phyloP scores from a whole-genome alignment of 1,140 invertebrate genomes.

The Caenorhabditis elegans region DNA sequence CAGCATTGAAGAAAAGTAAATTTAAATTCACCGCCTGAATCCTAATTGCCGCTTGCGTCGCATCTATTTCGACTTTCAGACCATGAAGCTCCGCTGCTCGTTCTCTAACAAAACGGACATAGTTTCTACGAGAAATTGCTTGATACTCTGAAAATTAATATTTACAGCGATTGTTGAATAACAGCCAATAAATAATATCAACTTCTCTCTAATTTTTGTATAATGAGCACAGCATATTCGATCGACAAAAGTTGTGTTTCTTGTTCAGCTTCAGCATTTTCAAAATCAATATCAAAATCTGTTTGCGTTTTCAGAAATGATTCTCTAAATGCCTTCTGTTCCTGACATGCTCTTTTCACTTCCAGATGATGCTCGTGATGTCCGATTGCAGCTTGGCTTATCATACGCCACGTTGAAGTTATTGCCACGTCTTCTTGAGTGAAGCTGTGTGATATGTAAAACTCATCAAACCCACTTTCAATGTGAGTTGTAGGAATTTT shows the following conservation, averaged over 20 bases:
- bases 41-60: not conserved
- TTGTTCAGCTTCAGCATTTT: not conserved
- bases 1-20: no score
- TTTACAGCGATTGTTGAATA: no score
- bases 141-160: not conserved
- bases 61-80: not conserved
- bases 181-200: no score
- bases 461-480: not conserved
- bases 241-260: not conserved
- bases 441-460: not conserved
- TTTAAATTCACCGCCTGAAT: not conserved
- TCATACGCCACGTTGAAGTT: not conserved
- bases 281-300: constrained; percentile 12
- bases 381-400: not conserved
- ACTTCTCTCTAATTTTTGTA: constrained; percentile 18
- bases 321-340: constrained; percentile 8
- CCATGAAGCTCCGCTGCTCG: not conserved
- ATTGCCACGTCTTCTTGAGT: not conserved
- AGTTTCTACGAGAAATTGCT: not conserved
- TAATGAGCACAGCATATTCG: not conserved
- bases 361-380: not conserved
- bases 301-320: constrained; percentile 4
- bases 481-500: not conserved
- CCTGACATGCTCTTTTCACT: not conserved
- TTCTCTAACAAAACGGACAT: not conserved